Conservation (phyloP, 2,888 invertebrate genomes). For the Andrena haemorrhoa region DNA sequence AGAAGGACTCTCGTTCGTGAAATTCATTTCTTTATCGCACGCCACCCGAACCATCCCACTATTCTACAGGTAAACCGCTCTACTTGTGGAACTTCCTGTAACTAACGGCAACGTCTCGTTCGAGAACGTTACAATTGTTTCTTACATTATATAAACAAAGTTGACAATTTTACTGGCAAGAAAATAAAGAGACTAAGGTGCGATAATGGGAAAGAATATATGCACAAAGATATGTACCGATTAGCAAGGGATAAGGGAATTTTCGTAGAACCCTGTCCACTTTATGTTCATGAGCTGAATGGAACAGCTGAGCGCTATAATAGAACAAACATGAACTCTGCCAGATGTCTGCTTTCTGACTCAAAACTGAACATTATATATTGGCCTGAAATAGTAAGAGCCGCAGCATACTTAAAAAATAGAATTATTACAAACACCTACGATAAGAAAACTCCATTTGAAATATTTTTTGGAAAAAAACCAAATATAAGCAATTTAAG, state of each 20-base stretch:
- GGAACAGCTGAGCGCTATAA: conserved; percentile 20
- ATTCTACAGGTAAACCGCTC: too few species aligned
- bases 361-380: background rate
- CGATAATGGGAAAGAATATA: conserved; percentile 29
- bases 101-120: too few species aligned
- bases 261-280: background rate
- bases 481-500: background rate
- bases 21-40: too few species aligned
- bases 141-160: conserved; percentile 9
- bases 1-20: too few species aligned
- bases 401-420: conserved; percentile 42
- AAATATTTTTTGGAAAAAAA: conserved; percentile 13
- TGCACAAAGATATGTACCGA: background rate
- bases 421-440: background rate
- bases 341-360: conserved; percentile 13
- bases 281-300: conserved; percentile 6
- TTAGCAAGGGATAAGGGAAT: conserved; percentile 8
- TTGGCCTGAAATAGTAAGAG: conserved; percentile 31
- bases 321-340: conserved; percentile 7
- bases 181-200: conserved; percentile 15
- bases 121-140: too few species aligned
- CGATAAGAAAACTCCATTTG: conserved; percentile 11
- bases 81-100: too few species aligned
- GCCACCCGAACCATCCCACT: too few species aligned
- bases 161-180: conserved; percentile 18